Conservation (phyloP, 2,797 vertebrate species). For the Merluccius polli region DNA sequence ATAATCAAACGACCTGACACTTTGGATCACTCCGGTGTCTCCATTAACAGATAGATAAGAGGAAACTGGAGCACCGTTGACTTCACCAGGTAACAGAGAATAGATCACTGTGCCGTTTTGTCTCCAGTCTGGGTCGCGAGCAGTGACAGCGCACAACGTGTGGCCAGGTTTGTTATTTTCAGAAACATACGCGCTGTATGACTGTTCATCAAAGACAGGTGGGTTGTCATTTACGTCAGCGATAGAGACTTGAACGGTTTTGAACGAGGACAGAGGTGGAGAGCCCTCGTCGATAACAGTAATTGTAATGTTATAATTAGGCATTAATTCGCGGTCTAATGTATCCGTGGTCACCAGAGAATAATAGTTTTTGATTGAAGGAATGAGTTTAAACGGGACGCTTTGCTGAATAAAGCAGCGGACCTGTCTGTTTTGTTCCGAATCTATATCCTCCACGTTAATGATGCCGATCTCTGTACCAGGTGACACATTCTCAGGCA, state of each 20-base stretch:
- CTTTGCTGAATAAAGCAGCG: conserved; percentile 61
- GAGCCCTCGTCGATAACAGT: conserved; percentile 59
- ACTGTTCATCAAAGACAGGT: background rate
- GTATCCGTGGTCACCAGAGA: conserved; percentile 65
- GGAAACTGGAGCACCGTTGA: too few relatives aligned
- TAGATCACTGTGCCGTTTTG: too few relatives aligned
- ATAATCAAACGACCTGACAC: too few relatives aligned
- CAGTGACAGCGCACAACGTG: conserved; percentile 38
- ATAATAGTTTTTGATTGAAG: conserved; percentile 75
- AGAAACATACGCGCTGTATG: conserved; percentile 60
- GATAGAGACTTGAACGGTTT: conserved; percentile 43
- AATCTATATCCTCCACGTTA: conserved; percentile 75
- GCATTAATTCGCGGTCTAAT: conserved; percentile 60
- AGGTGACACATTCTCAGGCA: conserved; percentile 67
- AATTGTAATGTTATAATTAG: conserved; percentile 66
- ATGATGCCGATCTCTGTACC: conserved; percentile 77
- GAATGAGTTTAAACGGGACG: conserved; percentile 73
- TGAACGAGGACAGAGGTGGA: conserved; percentile 57
- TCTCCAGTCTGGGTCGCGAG: too few relatives aligned
- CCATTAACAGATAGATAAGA: too few relatives aligned
- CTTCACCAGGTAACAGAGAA: too few relatives aligned
- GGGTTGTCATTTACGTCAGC: background rate
- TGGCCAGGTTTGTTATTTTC: conserved; percentile 59
- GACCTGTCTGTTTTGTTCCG: conserved; percentile 69
- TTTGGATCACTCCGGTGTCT: too few relatives aligned